These are phyloP conservation scores for Chymomyza costata DNA, from an alignment of 1,140 invertebrate species.

Conservation along the genomic window DNA sequence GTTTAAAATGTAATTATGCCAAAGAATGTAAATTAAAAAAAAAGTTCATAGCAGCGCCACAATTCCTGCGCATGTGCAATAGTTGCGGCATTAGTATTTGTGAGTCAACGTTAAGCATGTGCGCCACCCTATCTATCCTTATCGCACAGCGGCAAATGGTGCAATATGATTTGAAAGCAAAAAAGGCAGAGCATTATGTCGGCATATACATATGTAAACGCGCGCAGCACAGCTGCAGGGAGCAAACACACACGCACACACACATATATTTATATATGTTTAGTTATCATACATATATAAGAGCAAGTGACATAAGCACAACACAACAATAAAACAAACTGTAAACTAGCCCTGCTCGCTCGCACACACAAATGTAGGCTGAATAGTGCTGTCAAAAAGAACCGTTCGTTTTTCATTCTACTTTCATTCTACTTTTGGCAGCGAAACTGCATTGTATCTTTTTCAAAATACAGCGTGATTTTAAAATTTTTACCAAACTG, in stretches of 20 bases:
- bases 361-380: neutral
- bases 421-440: constrained; percentile 24
- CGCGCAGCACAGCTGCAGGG: constrained; percentile 7
- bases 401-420: constrained; percentile 50
- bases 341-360: no score
- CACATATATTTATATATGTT: constrained; percentile 18
- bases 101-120: constrained; percentile 22
- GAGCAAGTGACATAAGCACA: no score
- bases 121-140: constrained; percentile 35
- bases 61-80: constrained; percentile 62
- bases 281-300: no score
- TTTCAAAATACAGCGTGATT: constrained; percentile 26
- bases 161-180: constrained; percentile 36
- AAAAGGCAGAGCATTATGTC: constrained; percentile 11
- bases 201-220: constrained; percentile 19
- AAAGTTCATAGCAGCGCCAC: constrained; percentile 2
- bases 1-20: no score
- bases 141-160: constrained; percentile 38
- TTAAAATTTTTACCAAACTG: constrained; percentile 6
- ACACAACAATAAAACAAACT: no score
- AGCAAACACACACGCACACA: constrained; percentile 6
- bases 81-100: constrained; percentile 24
- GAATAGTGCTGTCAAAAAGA: constrained; percentile 35
- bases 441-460: no score
- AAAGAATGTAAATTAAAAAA: no score